Evolutionary conservation across 2,888 invertebrate genomes (phyloP).

Genomic region (Meta bourneti): DNA sequence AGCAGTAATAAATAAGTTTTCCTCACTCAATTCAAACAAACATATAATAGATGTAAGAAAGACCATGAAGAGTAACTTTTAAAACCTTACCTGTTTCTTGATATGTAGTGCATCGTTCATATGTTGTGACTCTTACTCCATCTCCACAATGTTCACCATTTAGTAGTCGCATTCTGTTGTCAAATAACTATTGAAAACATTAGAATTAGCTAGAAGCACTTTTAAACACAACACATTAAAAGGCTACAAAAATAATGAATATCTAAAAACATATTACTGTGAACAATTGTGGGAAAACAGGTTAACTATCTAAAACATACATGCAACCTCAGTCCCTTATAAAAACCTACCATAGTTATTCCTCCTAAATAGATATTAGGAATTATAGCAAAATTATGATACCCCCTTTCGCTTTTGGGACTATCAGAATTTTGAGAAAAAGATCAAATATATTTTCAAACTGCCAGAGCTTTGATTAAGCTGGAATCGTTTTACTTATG

Average conservation of each 20-base stretch:
- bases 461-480: neutral
- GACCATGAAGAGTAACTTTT: neutral
- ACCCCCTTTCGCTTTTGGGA: neutral
- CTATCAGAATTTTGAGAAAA: neutral
- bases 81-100: constrained; percentile 68
- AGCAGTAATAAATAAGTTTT: too few relatives aligned
- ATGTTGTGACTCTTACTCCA: constrained; percentile 87
- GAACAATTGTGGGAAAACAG: too few relatives aligned
- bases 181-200: constrained; percentile 86
- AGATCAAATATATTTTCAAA: neutral
- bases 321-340: too few relatives aligned
- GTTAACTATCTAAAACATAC: too few relatives aligned
- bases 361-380: neutral
- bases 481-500: too few relatives aligned
- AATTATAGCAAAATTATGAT: neutral
- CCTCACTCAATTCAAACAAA: too few relatives aligned
- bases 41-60: too few relatives aligned
- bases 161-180: constrained; percentile 89
- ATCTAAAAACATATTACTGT: neutral
- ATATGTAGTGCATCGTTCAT: constrained; percentile 85
- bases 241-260: neutral
- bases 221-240: neutral
- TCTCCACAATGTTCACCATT: constrained; percentile 84
- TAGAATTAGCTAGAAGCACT: neutral
- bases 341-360: too few relatives aligned